phyloP scores from a whole-genome alignment of 2,888 invertebrate species.

The Orchestes rusci region DNA sequence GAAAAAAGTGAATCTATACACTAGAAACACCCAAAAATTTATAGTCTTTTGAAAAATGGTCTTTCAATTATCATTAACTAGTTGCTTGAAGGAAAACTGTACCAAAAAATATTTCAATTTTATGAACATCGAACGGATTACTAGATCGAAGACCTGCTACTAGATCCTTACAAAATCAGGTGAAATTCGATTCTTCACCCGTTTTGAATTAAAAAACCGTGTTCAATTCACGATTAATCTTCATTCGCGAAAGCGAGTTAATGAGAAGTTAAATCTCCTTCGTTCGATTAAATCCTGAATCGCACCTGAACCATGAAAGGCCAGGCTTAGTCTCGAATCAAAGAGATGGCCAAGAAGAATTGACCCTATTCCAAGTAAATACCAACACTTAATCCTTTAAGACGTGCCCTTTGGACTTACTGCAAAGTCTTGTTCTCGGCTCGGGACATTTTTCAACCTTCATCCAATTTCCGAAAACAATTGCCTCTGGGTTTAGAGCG shows the following conservation, averaged over 20 bases:
- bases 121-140: no score
- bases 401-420: conserved; percentile 21
- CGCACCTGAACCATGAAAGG: conserved; percentile 23
- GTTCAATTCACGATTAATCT: conserved; percentile 17
- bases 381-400: conserved; percentile 25
- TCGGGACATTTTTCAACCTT: conserved; percentile 43
- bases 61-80: no score
- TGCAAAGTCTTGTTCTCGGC: conserved; percentile 23
- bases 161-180: no score
- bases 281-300: conserved; percentile 20
- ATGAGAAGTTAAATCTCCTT: conserved; percentile 21
- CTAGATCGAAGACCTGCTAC: no score
- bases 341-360: conserved; percentile 22
- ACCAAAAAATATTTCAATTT: no score
- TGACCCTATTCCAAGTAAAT: conserved; percentile 23
- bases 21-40: no score
- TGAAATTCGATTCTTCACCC: conserved; percentile 4
- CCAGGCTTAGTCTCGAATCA: conserved; percentile 20
- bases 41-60: no score
- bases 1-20: no score
- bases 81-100: no score
- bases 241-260: conserved; percentile 14
- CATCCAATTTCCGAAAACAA: conserved; percentile 49
- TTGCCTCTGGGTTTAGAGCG: conserved; percentile 26
- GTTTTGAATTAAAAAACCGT: conserved; percentile 6